Conservation (phyloP, 2,797 vertebrate species). For the Takifugu rubripes region DNA sequence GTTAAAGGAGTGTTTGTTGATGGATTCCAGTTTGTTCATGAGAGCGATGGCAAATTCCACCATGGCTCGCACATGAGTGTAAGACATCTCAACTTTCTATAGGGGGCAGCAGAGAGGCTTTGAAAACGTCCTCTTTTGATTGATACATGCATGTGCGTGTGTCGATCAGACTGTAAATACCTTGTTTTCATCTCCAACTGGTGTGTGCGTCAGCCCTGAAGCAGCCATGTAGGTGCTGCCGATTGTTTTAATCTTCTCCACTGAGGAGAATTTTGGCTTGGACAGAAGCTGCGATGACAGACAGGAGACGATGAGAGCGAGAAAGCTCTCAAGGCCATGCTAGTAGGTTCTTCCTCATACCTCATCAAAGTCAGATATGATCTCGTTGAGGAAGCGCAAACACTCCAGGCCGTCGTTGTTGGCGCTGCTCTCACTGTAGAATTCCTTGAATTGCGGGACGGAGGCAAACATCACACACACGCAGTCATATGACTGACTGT, state of each 20-base stretch:
- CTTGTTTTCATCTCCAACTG: conserved; percentile 71
- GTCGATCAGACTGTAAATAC: conserved; percentile 43
- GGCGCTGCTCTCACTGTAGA: conserved; percentile 83
- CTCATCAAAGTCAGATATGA: conserved; percentile 90
- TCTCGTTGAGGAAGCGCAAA: conserved; percentile 89
- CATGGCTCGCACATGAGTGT: conserved; percentile 83
- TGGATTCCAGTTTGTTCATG: conserved; percentile 80
- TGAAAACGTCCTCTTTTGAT: neutral
- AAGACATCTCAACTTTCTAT: conserved; percentile 77
- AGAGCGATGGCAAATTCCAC: conserved; percentile 86
- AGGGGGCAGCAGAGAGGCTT: conserved; percentile 45
- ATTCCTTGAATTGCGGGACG: conserved; percentile 88
- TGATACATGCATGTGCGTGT: neutral
- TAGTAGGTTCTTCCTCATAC: conserved; percentile 54
- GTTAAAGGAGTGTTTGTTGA: conserved; percentile 90
- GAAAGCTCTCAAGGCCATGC: neutral
- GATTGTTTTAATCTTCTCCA: conserved; percentile 92
- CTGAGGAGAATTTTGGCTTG: conserved; percentile 85
- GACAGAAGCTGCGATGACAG: conserved; percentile 72
- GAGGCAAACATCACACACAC: conserved; percentile 91
- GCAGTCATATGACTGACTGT: conserved; percentile 84
- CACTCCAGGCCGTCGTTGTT: conserved; percentile 87
- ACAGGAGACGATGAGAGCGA: neutral
- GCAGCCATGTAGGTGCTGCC: conserved; percentile 92
- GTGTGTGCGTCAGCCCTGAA: conserved; percentile 77